Conservation (phyloP, 2,113 vertebrate species). For the Etheostoma cragini region DNA sequence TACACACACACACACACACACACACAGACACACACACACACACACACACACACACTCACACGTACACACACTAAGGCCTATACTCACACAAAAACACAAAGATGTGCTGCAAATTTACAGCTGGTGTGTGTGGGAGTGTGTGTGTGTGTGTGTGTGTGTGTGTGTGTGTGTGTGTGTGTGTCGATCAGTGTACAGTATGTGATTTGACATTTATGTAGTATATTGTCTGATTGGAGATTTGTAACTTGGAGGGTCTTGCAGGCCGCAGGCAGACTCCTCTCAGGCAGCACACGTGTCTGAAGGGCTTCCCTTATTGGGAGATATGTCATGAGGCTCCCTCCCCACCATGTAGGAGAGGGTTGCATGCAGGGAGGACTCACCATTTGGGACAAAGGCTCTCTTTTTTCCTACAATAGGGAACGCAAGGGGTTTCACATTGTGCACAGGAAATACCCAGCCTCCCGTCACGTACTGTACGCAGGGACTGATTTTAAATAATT, state of each 20-base stretch:
- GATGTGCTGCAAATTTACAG: not conserved
- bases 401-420: slow-evolving; percentile 22
- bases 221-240: slow-evolving; percentile 52
- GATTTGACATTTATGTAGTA: not conserved
- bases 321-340: slow-evolving; percentile 62
- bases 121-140: slow-evolving; percentile 13
- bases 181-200: not conserved
- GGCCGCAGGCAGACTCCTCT: not conserved
- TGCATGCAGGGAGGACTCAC: slow-evolving; percentile 6
- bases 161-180: not conserved
- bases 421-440: slow-evolving; percentile 3
- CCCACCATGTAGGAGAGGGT: slow-evolving; percentile 42
- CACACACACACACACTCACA: too few species aligned
- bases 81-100: not conserved
- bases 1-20: not conserved
- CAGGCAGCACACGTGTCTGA: not conserved
- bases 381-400: slow-evolving; percentile 13
- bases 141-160: too few species aligned
- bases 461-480: not conserved
- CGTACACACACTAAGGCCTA: not conserved
- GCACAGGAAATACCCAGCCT: slow-evolving; percentile 17
- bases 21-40: too few species aligned
- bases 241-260: too few species aligned
- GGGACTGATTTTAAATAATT: slow-evolving; percentile 2
- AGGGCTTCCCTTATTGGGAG: slow-evolving; percentile 70